These are phyloP conservation scores for Podargus strigoides DNA, from an alignment of 2,797 vertebrate genomes.

Conservation along the genomic window DNA sequence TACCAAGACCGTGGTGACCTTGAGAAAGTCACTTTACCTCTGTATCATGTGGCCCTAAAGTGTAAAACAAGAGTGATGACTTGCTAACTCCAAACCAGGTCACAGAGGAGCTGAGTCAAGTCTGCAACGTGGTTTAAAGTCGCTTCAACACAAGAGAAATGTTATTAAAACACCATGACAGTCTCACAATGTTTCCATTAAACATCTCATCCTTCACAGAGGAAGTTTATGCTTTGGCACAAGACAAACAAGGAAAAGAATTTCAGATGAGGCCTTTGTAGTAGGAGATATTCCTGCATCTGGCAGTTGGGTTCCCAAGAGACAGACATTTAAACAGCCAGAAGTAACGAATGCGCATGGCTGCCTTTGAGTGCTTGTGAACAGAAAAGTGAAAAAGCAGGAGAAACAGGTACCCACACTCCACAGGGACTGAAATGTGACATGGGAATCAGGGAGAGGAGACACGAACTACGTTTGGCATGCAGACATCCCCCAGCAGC, in stretches of 20 bases:
- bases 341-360: neutral
- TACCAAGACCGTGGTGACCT: neutral
- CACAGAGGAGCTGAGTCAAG: neutral
- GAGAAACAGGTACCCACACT: neutral
- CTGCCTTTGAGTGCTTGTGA: neutral
- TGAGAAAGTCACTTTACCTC: neutral
- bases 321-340: slow-evolving; percentile 9
- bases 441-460: neutral
- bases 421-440: neutral
- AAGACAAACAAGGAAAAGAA: slow-evolving; percentile 38
- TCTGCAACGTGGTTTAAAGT: neutral
- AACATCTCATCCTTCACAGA: slow-evolving; percentile 47
- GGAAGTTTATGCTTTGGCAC: slow-evolving; percentile 49
- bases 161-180: slow-evolving; percentile 48
- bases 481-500: neutral
- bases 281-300: neutral
- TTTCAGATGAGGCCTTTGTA: slow-evolving; percentile 37
- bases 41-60: neutral
- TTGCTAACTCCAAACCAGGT: neutral
- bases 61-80: neutral
- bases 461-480: neutral
- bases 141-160: slow-evolving; percentile 23
- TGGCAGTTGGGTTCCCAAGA: neutral
- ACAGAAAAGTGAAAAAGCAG: neutral
- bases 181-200: slow-evolving; percentile 42